Base-by-base conservation (phyloP, 2,113 vertebrate genomes). In the Cyprinodon variegatus region DNA sequence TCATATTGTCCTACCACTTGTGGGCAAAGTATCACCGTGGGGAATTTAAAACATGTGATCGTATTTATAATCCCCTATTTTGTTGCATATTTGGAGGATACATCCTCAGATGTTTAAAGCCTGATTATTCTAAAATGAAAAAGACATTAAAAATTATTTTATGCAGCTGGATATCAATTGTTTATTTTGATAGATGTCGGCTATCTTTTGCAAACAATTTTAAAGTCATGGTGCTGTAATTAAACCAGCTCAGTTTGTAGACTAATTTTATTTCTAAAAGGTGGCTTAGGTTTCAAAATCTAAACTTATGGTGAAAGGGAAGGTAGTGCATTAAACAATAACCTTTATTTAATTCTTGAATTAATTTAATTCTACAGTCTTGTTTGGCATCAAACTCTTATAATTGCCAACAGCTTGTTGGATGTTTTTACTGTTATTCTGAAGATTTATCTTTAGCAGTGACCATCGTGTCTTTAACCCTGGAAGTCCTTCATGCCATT, bases 11-110 rank as follows among this genome's bases (percentile, higher is more conserved):
- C 41, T 46, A 17, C 60, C 70, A 37, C 70, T 36, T 63, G 59
- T 62, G 60, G 22, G 29, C 43, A 57, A 48, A 43, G 70, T 20
- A 15, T 72, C 70, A 48, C 60, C n/a, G 39, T 48, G 70, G 41
- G 40, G 46, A 37, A 12, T 72, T 62, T 72, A 17, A 13, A 38
- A 11, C 12, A 43, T 48, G 39, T 62, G 38, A 36, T 15, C 43
- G 3, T 17, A 9, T 46, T 14, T 61, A 69, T 4, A 43, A 59
- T 70, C 53, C 22, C n/a, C 68, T 36, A 13, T 13, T 60, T n/a
- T 70, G 22, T 15, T 45, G 57, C 39, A 71, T 36, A 43, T 37
- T 14, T 29, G 15, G 15, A 71, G 14, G 61, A 11, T 8, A 17
- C 10, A 6, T 62, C 36, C 6, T 15, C 37, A 40, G 40, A 22